These are phyloP conservation scores for Parauchenoglanis punctatus DNA, from an alignment of 2,797 vertebrate genomes.

Conservation along the genomic window DNA sequence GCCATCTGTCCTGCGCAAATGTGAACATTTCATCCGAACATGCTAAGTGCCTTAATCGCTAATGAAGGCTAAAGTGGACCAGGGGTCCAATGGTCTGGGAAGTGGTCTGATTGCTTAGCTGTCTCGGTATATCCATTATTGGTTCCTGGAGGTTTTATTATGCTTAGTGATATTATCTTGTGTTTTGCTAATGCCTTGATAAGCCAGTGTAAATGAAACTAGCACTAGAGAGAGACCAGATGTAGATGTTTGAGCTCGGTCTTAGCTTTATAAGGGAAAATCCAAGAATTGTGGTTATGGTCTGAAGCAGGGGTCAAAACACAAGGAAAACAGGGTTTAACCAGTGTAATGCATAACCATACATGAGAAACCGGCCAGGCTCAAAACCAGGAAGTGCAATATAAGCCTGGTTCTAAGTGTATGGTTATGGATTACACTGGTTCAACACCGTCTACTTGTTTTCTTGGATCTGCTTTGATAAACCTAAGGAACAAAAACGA, in stretches of 20 bases:
- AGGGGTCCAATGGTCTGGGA: neutral
- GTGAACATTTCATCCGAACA: neutral
- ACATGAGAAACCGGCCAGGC: neutral
- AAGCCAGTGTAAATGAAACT: neutral
- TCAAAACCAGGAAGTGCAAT: neutral
- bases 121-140: neutral
- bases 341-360: neutral
- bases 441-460: too few species aligned
- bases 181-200: neutral
- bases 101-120: neutral
- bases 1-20: neutral
- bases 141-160: neutral
- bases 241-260: neutral
- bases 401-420: neutral
- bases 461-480: too few species aligned
- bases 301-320: neutral
- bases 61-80: neutral
- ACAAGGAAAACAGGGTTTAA: too few species aligned
- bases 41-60: neutral
- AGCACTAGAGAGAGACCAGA: neutral
- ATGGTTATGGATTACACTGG: neutral
- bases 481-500: too few species aligned
- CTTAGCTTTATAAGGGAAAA: neutral
- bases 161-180: neutral
- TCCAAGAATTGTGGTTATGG: neutral